A percentile compares a stretch with the other conserved stretches of the same genome.
These are phyloP conservation scores for Sphyrna mokarran DNA, from an alignment of 2,113 vertebrate species.

Conservation along the genomic window DNA sequence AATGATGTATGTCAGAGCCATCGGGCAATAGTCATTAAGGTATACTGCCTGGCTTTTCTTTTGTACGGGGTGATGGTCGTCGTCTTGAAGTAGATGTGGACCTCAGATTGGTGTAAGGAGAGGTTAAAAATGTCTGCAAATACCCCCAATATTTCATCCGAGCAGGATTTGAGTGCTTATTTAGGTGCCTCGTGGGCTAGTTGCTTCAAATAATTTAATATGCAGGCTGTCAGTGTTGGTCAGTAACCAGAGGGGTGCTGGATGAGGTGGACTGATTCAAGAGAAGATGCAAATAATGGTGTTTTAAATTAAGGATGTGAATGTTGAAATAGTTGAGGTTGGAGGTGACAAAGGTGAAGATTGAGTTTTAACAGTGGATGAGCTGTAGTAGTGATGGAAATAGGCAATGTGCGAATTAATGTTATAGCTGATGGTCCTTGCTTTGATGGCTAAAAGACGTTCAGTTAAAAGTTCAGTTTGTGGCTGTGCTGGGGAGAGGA, in stretches of 20 bases:
- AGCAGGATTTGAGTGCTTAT: no score
- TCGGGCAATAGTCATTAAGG: no score
- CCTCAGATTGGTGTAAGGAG: no score
- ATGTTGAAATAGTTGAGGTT: background rate
- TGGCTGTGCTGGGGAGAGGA: background rate
- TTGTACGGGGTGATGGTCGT: no score
- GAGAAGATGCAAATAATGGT: background rate
- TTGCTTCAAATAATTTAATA: background rate
- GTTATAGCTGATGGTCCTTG: background rate
- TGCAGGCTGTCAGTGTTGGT: background rate
- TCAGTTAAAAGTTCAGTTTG: background rate
- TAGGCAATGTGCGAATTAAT: background rate
- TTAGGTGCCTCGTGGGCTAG: no score
- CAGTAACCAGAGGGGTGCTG: background rate
- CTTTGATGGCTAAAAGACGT: background rate
- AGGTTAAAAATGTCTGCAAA: no score
- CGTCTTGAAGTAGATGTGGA: no score
- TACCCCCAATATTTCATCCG: no score
- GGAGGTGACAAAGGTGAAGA: background rate
- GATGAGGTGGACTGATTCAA: background rate
- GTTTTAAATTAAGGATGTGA: background rate
- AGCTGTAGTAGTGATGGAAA: background rate
- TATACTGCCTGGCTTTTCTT: no score
- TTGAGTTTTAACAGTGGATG: background rate
- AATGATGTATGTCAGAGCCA: no score